Conservation (phyloP, 2,888 invertebrate species). For the Cremastobaeus sp. region DNA sequence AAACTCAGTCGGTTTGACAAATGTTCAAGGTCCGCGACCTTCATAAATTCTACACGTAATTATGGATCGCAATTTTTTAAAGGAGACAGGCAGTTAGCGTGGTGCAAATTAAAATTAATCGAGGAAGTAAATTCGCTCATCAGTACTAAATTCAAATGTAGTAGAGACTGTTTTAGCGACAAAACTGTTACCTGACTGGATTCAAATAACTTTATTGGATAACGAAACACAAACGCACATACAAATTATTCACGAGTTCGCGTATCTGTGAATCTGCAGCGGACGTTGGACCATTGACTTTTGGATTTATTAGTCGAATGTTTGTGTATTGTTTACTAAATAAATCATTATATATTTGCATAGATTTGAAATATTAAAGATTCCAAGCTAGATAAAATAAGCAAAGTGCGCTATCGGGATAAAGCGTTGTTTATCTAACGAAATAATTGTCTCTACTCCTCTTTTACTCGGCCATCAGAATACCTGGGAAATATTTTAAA, state of each 20-base stretch:
- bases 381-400: too few species aligned
- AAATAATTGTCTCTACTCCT: too few species aligned
- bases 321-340: conserved; percentile 52
- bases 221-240: conserved; percentile 57
- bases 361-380: conserved; percentile 30
- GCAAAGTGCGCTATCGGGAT: too few species aligned
- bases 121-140: conserved; percentile 21
- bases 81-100: too few species aligned
- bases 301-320: conserved; percentile 54
- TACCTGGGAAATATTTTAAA: too few species aligned
- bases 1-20: too few species aligned
- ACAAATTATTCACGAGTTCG: conserved; percentile 58
- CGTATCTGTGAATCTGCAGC: conserved; percentile 50
- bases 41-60: too few species aligned
- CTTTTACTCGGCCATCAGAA: too few species aligned
- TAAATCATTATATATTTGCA: conserved; percentile 40
- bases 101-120: conserved; percentile 36
- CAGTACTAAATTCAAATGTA: conserved; percentile 48
- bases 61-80: too few species aligned
- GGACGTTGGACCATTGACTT: conserved; percentile 51
- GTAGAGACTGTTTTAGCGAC: conserved; percentile 34
- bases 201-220: conserved; percentile 59
- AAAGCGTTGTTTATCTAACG: too few species aligned
- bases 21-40: too few species aligned
- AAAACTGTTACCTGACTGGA: conserved; percentile 41